Evolutionary conservation across 2,888 invertebrate species (phyloP), one percentile per base, ranked within the genome.

Genomic region (Apamea anceps): DNA sequence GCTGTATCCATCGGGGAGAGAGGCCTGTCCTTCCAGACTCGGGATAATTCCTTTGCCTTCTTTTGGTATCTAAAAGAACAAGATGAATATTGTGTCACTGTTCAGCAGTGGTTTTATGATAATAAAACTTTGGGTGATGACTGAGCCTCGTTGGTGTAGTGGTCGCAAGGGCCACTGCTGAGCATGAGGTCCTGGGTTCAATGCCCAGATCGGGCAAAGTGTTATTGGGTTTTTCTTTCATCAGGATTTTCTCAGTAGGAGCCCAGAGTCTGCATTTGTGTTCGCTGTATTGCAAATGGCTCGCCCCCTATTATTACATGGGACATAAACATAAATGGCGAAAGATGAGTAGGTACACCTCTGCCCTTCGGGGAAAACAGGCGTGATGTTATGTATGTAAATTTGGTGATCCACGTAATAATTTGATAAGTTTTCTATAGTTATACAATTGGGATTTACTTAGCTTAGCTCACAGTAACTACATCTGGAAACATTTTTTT

Each of bases 1-100:
- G 98, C 97, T 2, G 97, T 97, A 32, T 98, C 97, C 90, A 98
- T 91, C 0, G 98, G 97, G 4, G 97, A 94, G 79, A 97, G 60
- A 7, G 91, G 93, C 37, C 94, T 0, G 97, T 97, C 90, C 77
- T 84, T 88, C 91, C 92, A 92, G 0, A 91, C n/a, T 6, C 76
- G 68, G 18, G 92, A 92, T 18, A 92, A 70, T 28, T 88, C 75
- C 72, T 90, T 89, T 13, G 89, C 91, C 82, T 83, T 87, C 12
- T 72, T 81, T 81, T 88, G 89, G 75, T 88, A 91, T 37, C 92
- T 91, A 79, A n/a, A 21, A 63, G 60, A 67, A 28, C 15, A 25
- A 67, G 12, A 42, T 54, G 21, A 48, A 42, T n/a, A n/a, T 37
- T 18, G 7, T 42, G 28, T 21, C 8, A 45, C 3, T 42, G 7